Percentiles rank a stretch among this genome's conserved stretches.
Conservation (phyloP, 2,888 invertebrate species). For the Coleophora flavipennella region DNA sequence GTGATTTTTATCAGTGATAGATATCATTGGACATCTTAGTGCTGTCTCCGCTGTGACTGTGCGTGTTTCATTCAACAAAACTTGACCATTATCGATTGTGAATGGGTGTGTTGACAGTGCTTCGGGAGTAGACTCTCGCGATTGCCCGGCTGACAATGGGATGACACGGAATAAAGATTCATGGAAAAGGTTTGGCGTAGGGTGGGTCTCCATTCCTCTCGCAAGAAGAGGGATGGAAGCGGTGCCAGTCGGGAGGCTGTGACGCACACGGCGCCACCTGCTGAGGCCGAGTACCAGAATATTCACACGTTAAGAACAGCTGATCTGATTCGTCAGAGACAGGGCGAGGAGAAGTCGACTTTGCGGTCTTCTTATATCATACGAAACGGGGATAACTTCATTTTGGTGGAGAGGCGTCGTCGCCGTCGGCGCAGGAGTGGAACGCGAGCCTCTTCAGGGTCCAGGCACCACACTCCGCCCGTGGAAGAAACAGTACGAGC, state of each 20-base stretch:
- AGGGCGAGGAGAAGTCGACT: constrained; percentile 66
- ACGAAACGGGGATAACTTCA: constrained; percentile 66
- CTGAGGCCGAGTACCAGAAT: constrained; percentile 65
- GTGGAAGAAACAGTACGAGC: constrained; percentile 54
- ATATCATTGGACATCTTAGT: constrained; percentile 18
- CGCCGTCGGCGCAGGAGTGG: constrained; percentile 61
- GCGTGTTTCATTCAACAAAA: background rate
- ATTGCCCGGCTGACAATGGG: constrained; percentile 46
- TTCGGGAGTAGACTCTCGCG: no score
- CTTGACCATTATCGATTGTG: background rate
- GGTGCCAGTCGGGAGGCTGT: constrained; percentile 57
- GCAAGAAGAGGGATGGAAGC: constrained; percentile 71
- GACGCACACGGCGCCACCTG: constrained; percentile 48
- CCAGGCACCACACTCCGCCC: constrained; percentile 61
- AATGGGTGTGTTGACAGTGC: no score
- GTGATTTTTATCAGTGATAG: constrained; percentile 19
- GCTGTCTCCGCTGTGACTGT: background rate
- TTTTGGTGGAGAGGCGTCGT: constrained; percentile 61
- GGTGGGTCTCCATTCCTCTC: constrained; percentile 72
- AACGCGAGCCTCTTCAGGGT: constrained; percentile 59
- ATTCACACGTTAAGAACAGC: constrained; percentile 66
- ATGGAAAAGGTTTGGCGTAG: constrained; percentile 73
- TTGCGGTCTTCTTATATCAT: constrained; percentile 66
- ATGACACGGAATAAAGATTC: constrained; percentile 65
- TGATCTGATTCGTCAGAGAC: constrained; percentile 64